These are phyloP conservation scores for Nyleta sp. DNA, from an alignment of 2,888 invertebrate species.

Conservation along the genomic window DNA sequence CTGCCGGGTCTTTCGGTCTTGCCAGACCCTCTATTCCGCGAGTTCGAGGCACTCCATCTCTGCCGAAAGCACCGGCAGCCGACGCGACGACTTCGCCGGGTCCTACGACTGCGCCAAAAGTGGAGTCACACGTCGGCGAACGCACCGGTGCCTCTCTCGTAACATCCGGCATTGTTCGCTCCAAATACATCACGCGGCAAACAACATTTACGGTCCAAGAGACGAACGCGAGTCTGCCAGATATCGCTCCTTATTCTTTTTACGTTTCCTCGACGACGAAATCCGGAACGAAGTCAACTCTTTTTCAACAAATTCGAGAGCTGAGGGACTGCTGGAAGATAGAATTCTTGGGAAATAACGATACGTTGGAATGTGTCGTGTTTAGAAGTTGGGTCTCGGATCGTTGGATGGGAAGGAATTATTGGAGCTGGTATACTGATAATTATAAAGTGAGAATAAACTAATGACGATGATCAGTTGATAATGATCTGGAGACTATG, in stretches of 20 bases:
- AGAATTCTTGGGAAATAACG: no score
- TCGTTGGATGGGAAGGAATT: no score
- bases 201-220: conserved; percentile 48
- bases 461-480: no score
- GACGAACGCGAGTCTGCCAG: conserved; percentile 35
- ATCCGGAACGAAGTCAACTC: neutral
- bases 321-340: no score
- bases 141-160: conserved; percentile 25
- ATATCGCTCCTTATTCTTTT: conserved; percentile 34
- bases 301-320: neutral
- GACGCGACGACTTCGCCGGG: conserved; percentile 49
- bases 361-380: no score
- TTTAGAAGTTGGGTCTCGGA: no score
- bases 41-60: conserved; percentile 64
- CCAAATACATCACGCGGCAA: conserved; percentile 46
- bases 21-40: conserved; percentile 44
- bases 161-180: conserved; percentile 53
- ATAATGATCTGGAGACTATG: no score
- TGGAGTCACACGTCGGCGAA: conserved; percentile 50
- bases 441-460: no score
- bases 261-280: conserved; percentile 7
- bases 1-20: conserved; percentile 11
- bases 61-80: conserved; percentile 53
- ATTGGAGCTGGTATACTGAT: no score
- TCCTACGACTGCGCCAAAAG: conserved; percentile 52